Base-by-base conservation (phyloP, 2,797 vertebrate genomes). In the Capromys pilorides region DNA sequence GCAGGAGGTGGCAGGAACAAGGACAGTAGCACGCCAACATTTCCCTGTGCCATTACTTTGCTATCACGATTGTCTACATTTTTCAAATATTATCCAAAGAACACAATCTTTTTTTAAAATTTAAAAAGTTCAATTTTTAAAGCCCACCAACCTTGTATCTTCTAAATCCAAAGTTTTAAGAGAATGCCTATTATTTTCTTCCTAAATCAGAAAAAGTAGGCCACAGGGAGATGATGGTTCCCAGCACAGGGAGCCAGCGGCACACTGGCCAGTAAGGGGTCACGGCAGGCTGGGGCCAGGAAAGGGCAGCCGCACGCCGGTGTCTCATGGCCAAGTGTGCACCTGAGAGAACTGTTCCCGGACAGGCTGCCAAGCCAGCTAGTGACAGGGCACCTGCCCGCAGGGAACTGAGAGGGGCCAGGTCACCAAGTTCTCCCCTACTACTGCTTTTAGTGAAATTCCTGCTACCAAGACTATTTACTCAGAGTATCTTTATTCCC, bases 101-200 rank as follows among this genome's bases (percentile, higher is more conserved):
- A 80, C 10, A 81, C 3, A 69, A 11, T 16, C 31, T 82, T 77
- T 69, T 85, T 86, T 66, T 59, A 81, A n/a, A 87, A 92, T 80
- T 95, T 81, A 64, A 51, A 77, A 77, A 39, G 31, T 61, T 88
- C 77, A 45, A 75, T 80, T 94, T 88, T 84, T 45, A 64, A 90
- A 86, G 86, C 28, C 28, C 85, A 94, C 51, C 51, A 93, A 88
- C 51, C 66, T 73, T 78, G 28, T 91, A 82, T 71, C 75, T 91
- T 91, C 36, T 84, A 92, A 89, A 86, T 80, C 8, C 28, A 92
- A 86, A 36, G n/a, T 51, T 77, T 90, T 64, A 88, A 89, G 31
- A 81, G 51, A 69, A 73, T 71, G 13, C 21, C 31, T 54, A 28
- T 54, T 92, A 87, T 80, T 66, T 71, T 94, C 69, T 86, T 94